These are phyloP conservation scores for Callipepla californica DNA, from an alignment of 2,113 vertebrate species.

Conservation along the genomic window DNA sequence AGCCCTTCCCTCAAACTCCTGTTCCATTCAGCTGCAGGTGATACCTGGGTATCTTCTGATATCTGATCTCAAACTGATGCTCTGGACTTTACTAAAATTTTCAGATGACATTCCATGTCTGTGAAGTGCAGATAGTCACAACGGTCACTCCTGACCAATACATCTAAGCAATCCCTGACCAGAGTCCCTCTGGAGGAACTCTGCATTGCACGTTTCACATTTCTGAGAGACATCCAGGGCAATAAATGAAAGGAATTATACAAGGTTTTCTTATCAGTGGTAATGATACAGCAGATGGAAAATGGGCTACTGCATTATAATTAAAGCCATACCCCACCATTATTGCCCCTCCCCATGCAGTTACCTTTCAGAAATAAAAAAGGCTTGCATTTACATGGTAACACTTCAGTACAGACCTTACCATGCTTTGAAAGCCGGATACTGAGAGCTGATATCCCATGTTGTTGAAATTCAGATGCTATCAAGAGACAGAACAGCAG, in stretches of 20 bases:
- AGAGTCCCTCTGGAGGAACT: neutral
- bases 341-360: neutral
- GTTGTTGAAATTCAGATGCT: neutral
- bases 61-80: neutral
- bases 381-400: neutral
- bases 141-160: neutral
- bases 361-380: constrained; percentile 14
- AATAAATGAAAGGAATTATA: neutral
- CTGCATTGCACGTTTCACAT: neutral
- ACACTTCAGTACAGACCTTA: neutral
- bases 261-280: neutral
- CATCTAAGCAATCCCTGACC: neutral
- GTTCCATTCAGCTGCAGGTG: neutral
- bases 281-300: neutral
- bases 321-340: neutral
- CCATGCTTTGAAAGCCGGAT: neutral
- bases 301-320: neutral
- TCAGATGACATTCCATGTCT: neutral
- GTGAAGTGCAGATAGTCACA: rapidly evolving
- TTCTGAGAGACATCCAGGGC: neutral
- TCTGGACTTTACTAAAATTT: neutral
- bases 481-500: neutral
- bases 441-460: neutral
- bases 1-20: neutral
- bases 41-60: neutral